Percentiles rank a stretch among this genome's conserved stretches.
phyloP scores from a whole-genome alignment of 2,888 invertebrate genomes.

The Melipona beecheii region DNA sequence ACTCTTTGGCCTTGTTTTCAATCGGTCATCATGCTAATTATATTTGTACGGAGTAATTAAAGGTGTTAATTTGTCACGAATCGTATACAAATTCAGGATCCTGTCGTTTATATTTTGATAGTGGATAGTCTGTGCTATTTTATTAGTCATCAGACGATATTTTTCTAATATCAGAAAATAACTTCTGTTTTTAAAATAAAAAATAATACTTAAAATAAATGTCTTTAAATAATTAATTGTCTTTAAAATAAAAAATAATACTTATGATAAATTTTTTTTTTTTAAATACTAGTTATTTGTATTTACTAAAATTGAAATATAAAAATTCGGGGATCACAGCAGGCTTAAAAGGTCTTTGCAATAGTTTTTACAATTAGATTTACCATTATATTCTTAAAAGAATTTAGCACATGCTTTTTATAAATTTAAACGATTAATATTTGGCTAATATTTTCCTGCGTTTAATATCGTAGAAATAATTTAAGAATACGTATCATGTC shows the following conservation, averaged over 20 bases:
- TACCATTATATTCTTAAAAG: not conserved
- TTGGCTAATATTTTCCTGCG: not conserved
- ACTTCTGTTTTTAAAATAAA: not conserved
- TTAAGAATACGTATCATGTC: not conserved
- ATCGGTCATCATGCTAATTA: slow-evolving; percentile 22
- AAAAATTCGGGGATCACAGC: not conserved
- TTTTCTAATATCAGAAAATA: not conserved
- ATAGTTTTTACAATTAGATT: not conserved
- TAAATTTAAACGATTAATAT: not conserved
- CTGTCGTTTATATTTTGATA: not conserved
- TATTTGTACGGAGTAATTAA: not conserved
- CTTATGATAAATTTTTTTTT: no score
- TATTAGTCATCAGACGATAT: not conserved
- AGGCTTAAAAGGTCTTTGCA: not conserved
- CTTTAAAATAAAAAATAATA: no score
- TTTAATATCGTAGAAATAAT: no score
- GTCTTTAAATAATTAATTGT: no score
- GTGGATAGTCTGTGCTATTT: no score
- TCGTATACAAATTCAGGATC: not conserved
- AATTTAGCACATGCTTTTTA: not conserved
- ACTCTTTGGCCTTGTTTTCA: not conserved
- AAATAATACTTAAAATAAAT: not conserved
- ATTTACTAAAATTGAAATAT: not conserved
- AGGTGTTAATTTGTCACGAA: not conserved
- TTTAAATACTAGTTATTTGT: no score